These are phyloP conservation scores for Notarius quadriscutis DNA, from an alignment of 2,113 vertebrate genomes.

Conservation along the genomic window DNA sequence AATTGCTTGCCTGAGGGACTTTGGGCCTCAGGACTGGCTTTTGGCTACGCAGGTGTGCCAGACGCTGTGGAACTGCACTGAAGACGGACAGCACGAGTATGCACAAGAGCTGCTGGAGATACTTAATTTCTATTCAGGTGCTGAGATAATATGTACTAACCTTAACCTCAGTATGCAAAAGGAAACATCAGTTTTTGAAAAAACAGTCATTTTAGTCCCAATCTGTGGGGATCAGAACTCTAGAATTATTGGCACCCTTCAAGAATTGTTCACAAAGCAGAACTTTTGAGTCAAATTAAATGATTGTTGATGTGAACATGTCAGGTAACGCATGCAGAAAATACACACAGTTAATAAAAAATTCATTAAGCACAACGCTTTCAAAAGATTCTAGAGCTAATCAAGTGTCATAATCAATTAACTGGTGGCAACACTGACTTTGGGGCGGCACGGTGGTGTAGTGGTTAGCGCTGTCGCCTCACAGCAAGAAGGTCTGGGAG, in stretches of 20 bases:
- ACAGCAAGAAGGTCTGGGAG: too few relatives aligned
- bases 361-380: neutral
- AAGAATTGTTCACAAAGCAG: neutral
- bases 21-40: conserved; percentile 89
- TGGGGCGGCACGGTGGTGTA: too few relatives aligned
- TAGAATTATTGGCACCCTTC: neutral
- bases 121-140: conserved; percentile 80
- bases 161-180: neutral
- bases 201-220: neutral
- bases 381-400: neutral
- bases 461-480: too few relatives aligned
- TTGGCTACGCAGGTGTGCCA: conserved; percentile 88
- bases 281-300: neutral
- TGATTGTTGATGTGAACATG: neutral
- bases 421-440: neutral
- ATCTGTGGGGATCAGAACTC: neutral
- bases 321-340: neutral
- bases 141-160: neutral
- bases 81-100: conserved; percentile 62
- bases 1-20: conserved; percentile 86
- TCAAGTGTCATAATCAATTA: neutral
- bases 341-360: neutral
- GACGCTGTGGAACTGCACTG: conserved; percentile 90
- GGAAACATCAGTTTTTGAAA: neutral
- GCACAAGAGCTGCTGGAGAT: conserved; percentile 68